Conservation (phyloP, 2,888 invertebrate genomes). For the Plagodis pulveraria region DNA sequence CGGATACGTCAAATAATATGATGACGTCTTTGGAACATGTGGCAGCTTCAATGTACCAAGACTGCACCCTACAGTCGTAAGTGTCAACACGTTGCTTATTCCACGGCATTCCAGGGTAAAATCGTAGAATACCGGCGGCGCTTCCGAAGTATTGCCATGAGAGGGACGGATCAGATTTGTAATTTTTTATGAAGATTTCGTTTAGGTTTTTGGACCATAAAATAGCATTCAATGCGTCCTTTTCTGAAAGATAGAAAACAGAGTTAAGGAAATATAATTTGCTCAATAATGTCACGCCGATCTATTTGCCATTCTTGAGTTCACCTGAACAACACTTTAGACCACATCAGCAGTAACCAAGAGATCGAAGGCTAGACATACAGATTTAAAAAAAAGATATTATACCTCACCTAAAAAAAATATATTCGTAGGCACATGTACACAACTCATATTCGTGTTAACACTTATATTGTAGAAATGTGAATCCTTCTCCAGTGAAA, state of each 20-base stretch:
- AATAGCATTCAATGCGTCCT: slow-evolving; percentile 81
- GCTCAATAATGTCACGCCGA: neutral
- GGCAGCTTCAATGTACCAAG: slow-evolving; percentile 99
- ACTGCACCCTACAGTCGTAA: slow-evolving; percentile 96
- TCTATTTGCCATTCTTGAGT: no score
- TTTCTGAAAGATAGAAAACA: slow-evolving; percentile 60
- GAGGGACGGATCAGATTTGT: slow-evolving; percentile 93
- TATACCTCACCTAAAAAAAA: slow-evolving; percentile 88
- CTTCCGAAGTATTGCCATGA: slow-evolving; percentile 99
- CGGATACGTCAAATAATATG: slow-evolving; percentile 97
- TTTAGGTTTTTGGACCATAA: slow-evolving; percentile 96
- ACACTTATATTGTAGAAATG: slow-evolving; percentile 94
- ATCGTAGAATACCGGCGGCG: slow-evolving; percentile 95
- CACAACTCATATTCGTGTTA: slow-evolving; percentile 92
- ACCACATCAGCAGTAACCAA: no score
- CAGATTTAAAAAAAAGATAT: no score
- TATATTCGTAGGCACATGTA: slow-evolving; percentile 97
- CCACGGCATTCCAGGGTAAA: slow-evolving; percentile 95
- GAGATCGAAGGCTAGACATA: no score
- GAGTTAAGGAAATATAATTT: neutral
- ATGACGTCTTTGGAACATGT: slow-evolving; percentile 99
- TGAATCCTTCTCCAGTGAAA: slow-evolving; percentile 88
- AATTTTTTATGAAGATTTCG: slow-evolving; percentile 93
- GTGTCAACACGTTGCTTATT: slow-evolving; percentile 84
- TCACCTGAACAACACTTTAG: no score